Base-by-base conservation (phyloP, 2,888 invertebrate genomes). In the Torymus tubicola region DNA sequence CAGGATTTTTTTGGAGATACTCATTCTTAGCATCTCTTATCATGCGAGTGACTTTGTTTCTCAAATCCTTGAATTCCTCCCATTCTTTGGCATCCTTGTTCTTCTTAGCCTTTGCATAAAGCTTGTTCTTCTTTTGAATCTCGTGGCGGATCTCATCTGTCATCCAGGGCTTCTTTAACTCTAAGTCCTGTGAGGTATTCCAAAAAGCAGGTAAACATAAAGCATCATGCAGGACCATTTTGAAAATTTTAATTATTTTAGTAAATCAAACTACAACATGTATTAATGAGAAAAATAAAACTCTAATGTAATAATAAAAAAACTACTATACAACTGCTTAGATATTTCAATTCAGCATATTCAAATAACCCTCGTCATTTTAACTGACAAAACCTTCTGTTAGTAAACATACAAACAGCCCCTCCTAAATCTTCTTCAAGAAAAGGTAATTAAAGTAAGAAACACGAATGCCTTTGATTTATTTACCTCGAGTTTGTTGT, bases 81-180 rank as follows among this genome's bases (percentile, higher is more conserved):
- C 90, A 90, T 82, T 90, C 90, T 83, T 88, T 89, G 79, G 89
- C 88, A 83, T 88, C 87, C 83, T 90, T 90, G 80, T 89, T 90
- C 80, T 90, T 90, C 80, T 89, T 90, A 71, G 89, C 89, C 83
- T 90, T 90, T 60, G 88, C 89, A 80, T 90, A 90, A 8, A 90
- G 85, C 83, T 89, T 90, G 81, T 89, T 90, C 83, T 90, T 90
- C 84, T 87, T 90, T 83, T 89, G 89, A 83, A 90, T 89, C 84
- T 90, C 90, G 82, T 85, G 88, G 58, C 90, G 89, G 82, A 90
- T 90, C 83, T 90, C 90, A 68, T 90, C 90, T 0, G 90, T 90
- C 90, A 90, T 90, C 90, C 90, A 90, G 52, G 90, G 89, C 65
- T 90, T 90, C 74, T 89, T 90, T 82, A 90, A 84, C 81, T 90